A percentile compares a stretch with the other conserved stretches of the same genome.
These are phyloP conservation scores for Drosophila carrolli DNA, from an alignment of 1,140 invertebrate genomes.

Conservation along the genomic window DNA sequence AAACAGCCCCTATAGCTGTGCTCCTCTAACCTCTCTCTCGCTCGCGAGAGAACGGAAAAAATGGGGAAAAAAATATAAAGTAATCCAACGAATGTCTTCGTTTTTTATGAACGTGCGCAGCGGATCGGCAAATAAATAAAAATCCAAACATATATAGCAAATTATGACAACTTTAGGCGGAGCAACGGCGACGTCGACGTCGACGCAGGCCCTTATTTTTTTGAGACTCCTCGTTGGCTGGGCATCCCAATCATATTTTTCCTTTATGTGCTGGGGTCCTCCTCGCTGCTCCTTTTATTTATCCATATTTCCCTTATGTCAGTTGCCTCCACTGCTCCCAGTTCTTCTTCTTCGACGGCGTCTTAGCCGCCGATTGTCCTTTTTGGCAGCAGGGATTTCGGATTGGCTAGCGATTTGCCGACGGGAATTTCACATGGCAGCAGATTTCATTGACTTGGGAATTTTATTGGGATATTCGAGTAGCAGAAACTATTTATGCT, in stretches of 20 bases:
- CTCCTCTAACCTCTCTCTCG: slow-evolving; percentile 22
- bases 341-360: slow-evolving; percentile 6
- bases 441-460: not conserved
- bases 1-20: slow-evolving; percentile 23
- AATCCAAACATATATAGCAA: slow-evolving; percentile 64
- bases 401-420: slow-evolving; percentile 45
- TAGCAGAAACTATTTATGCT: too few species aligned
- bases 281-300: slow-evolving; percentile 61
- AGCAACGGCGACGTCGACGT: slow-evolving; percentile 60
- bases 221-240: slow-evolving; percentile 52
- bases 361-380: slow-evolving; percentile 46
- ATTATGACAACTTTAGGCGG: slow-evolving; percentile 84
- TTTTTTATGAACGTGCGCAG: slow-evolving; percentile 64
- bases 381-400: slow-evolving; percentile 25
- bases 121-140: slow-evolving; percentile 77
- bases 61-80: slow-evolving; percentile 11
- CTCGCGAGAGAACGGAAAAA: not conserved
- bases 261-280: slow-evolving; percentile 19
- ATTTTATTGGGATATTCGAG: not conserved
- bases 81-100: slow-evolving; percentile 30
- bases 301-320: slow-evolving; percentile 67
- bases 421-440: slow-evolving; percentile 27
- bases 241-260: slow-evolving; percentile 71
- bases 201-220: slow-evolving; percentile 31
- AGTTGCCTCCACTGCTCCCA: slow-evolving; percentile 10